Evolutionary conservation across 2,797 vertebrate species (phyloP).

Genomic region (Malacoraja senta): DNA sequence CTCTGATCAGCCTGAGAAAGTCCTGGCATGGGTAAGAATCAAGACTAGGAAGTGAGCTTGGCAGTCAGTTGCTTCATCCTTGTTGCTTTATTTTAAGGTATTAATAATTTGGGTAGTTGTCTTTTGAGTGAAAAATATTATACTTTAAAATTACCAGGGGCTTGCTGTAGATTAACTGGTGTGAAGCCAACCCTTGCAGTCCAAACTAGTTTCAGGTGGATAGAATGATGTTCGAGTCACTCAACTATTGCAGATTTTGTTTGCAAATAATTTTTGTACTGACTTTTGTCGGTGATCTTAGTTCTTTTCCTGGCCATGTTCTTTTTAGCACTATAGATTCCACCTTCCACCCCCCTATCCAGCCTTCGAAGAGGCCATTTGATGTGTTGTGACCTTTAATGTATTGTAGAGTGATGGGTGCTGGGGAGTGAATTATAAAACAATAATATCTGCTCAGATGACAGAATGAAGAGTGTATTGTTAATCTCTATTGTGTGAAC

Average conservation of each 20-base stretch:
- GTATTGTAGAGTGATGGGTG: slow-evolving; percentile 1
- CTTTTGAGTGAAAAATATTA: neutral
- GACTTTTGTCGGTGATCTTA: neutral
- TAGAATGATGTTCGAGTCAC: neutral
- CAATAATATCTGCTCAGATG: neutral
- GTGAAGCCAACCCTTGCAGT: neutral
- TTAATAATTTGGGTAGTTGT: neutral
- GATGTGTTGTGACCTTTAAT: slow-evolving; percentile 7
- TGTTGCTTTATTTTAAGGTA: neutral
- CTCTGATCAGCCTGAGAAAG: neutral
- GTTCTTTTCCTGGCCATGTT: neutral
- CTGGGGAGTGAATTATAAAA: slow-evolving; percentile 22
- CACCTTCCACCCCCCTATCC: neutral
- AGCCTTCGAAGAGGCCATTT: neutral
- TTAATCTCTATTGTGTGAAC: neutral
- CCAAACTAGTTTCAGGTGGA: slow-evolving; percentile 7
- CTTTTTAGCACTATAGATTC: neutral
- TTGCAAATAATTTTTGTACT: neutral
- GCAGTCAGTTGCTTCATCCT: neutral
- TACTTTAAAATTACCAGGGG: neutral
- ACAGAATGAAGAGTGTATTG: slow-evolving; percentile 4
- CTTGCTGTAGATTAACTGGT: neutral
- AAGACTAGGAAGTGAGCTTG: neutral
- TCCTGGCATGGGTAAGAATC: neutral
- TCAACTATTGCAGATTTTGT: neutral